These are phyloP conservation scores for Leptodactylus fallax DNA, from an alignment of 2,797 vertebrate genomes.

Conservation along the genomic window DNA sequence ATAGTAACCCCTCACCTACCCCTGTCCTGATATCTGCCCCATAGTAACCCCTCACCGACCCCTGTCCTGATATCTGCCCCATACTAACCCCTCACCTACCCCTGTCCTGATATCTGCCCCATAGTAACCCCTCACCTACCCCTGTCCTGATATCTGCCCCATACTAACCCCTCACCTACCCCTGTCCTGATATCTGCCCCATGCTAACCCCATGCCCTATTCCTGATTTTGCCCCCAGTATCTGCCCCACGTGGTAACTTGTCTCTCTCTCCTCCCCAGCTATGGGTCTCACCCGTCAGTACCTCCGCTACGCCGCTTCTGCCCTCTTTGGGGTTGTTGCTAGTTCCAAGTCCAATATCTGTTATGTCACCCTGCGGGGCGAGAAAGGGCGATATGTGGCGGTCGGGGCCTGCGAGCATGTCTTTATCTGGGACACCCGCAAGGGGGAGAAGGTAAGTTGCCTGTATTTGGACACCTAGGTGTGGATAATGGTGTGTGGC, in stretches of 20 bases:
- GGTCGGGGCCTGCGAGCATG: slow-evolving; percentile 92
- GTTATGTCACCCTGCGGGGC: slow-evolving; percentile 85
- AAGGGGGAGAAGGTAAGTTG: slow-evolving; percentile 92
- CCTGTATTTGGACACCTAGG: not conserved
- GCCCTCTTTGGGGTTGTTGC: slow-evolving; percentile 92
- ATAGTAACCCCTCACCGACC: not conserved
- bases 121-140: not conserved
- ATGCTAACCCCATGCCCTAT: no score
- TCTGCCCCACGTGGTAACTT: not conserved
- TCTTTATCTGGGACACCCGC: slow-evolving; percentile 94
- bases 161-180: no score
- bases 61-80: not conserved
- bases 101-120: not conserved
- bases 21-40: not conserved
- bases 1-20: not conserved
- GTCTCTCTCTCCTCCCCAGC: not conserved
- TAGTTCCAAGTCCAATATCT: slow-evolving; percentile 84
- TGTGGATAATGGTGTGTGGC: not conserved
- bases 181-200: no score
- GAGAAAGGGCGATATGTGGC: slow-evolving; percentile 91
- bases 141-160: not conserved
- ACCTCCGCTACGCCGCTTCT: slow-evolving; percentile 86
- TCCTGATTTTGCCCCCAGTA: not conserved
- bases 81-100: not conserved
- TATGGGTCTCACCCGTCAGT: slow-evolving; percentile 97